Conservation (phyloP, 1,140 invertebrate genomes). For the Camponotus pennsylvanicus region DNA sequence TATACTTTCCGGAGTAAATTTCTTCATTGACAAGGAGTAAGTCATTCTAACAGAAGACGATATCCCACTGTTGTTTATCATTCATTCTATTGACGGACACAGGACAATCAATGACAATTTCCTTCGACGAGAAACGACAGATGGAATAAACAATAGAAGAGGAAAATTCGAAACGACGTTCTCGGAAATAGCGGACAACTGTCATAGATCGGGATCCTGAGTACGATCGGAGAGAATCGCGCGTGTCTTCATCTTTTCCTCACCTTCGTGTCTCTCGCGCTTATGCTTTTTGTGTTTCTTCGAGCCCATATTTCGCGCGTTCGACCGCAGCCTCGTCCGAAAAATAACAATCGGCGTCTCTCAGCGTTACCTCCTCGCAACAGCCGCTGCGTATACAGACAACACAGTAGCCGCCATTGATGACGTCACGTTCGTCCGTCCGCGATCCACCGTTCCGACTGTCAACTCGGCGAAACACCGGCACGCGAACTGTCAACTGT, state of each 20-base stretch:
- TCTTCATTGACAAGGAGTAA: not conserved
- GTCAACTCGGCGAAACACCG: not conserved
- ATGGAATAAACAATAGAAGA: not conserved
- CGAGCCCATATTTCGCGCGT: conserved; percentile 80
- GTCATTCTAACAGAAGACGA: not conserved
- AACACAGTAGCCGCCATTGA: conserved; percentile 68
- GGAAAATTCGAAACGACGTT: not conserved
- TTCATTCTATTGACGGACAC: not conserved
- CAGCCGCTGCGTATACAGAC: conserved; percentile 65
- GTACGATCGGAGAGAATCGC: not conserved
- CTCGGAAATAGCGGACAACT: not conserved
- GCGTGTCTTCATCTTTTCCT: conserved; percentile 57
- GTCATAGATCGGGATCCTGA: not conserved
- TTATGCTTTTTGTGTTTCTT: conserved; percentile 93
- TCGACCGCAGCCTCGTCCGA: conserved; percentile 63
- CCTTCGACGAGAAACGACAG: not conserved
- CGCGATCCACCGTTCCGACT: conserved; percentile 5
- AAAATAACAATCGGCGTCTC: conserved; percentile 24
- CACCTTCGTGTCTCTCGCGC: conserved; percentile 89
- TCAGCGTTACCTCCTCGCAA: conserved; percentile 29
- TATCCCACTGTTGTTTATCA: not conserved
- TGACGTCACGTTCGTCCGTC: conserved; percentile 55
- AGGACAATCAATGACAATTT: conserved; percentile 30
- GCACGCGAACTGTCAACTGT: not conserved
- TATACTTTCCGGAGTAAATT: not conserved